Conservation (phyloP, 2,113 vertebrate genomes). For the Coptodon bakossiorum region DNA sequence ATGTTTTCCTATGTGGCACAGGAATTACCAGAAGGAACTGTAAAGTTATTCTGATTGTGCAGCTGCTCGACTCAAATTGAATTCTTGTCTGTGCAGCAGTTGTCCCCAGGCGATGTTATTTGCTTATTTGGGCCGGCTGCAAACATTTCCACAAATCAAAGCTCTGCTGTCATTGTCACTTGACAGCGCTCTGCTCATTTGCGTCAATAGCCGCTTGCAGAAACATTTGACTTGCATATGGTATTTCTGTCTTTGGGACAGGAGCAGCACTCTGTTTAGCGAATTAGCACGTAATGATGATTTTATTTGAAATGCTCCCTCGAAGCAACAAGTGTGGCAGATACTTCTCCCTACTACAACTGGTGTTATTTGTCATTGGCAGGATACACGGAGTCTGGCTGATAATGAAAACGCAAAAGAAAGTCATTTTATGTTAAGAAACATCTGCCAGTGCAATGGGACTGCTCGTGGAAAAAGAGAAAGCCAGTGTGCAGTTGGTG, state of each 20-base stretch:
- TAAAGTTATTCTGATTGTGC: background rate
- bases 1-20: background rate
- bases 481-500: slow-evolving; percentile 6
- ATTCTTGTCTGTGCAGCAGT: background rate
- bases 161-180: background rate
- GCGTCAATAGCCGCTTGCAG: background rate
- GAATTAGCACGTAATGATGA: background rate
- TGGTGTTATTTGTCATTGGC: background rate
- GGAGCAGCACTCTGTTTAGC: background rate
- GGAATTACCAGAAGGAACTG: background rate
- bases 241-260: background rate
- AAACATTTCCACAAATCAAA: slow-evolving; percentile 1
- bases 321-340: background rate
- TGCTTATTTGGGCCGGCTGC: background rate
- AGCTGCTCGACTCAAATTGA: background rate
- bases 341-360: background rate
- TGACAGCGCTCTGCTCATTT: background rate
- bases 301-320: background rate
- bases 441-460: slow-evolving; percentile 50
- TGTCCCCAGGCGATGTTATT: background rate
- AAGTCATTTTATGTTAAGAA: slow-evolving; percentile 16
- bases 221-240: background rate
- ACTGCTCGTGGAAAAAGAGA: slow-evolving; percentile 40
- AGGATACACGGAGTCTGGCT: background rate
- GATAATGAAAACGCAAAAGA: slow-evolving; percentile 4